Evolutionary conservation across 1,140 invertebrate genomes (phyloP), one percentile per base, ranked within the genome.

Genomic region (Elymnias hypermnestra): DNA sequence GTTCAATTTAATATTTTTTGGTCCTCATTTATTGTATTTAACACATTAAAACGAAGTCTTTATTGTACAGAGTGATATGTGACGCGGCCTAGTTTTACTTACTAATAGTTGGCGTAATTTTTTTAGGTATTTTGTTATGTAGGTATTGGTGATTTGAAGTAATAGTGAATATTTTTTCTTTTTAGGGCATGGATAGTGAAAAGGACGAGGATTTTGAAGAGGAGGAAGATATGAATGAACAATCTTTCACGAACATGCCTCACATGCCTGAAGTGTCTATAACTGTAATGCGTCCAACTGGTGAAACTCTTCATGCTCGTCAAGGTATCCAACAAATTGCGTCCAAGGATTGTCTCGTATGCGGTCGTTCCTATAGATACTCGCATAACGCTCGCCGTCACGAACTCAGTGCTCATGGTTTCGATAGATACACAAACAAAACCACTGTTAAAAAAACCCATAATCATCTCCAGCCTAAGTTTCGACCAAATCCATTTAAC

Each of bases 341-440:
- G 0, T 86, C 83, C 12, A 87, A 87, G 46, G 76, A 86, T 39
- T 87, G 86, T 35, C 67, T 87, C 3, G 79, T 87, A 0, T 87
- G 86, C 28, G 83, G 82, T 4, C 72, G 86, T 28, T 71, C 78
- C 5, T 87, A 87, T 40, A 70, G 83, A 37, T 87, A 87, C 47
- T 87, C 86, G 0, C 86, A 87, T 45, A 87, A 87, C 51, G 86
- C 86, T 0, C 56, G 86, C n/a, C 68, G 86, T 5, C 86, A 87
- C 22, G 86, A 87, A 45, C 72, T 86, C 10, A 82, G 72, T 2
- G 57, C 86, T 1, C 86, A 87, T 40, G 60, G 72, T 25, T 87
- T 87, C 37, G 86, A 87, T 52, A 74, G 86, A 37, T 87, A 87
- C 46, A 87, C 84, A n/a, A 87, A 87, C 43, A 87, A 86, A 66